Evolutionary conservation across 2,113 vertebrate species (phyloP).

Genomic region (Phaethon lepturus): DNA sequence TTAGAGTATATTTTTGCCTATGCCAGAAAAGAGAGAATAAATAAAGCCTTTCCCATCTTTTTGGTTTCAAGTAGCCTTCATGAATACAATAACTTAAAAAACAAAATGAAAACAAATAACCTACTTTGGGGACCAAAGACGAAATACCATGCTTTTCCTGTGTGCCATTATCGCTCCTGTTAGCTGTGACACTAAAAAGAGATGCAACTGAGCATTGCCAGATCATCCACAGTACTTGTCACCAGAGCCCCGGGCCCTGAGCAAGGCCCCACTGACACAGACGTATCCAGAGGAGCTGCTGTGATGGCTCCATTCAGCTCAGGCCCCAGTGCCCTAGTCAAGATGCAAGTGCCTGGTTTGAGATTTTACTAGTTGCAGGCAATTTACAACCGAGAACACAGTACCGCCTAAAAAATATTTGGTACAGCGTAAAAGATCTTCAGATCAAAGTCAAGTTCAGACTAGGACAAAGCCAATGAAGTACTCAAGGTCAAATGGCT

Average conservation of each 20-base stretch:
- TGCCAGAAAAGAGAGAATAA: background rate
- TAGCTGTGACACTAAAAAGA: background rate
- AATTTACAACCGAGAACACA: background rate
- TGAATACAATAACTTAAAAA: background rate
- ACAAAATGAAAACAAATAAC: background rate
- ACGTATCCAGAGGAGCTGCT: background rate
- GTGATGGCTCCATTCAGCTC: background rate
- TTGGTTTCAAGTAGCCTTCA: background rate
- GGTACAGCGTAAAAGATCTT: background rate
- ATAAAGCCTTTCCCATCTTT: background rate
- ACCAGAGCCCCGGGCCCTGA: background rate
- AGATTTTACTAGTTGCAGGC: background rate
- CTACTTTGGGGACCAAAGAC: background rate
- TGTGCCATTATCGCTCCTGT: background rate
- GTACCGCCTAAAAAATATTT: background rate
- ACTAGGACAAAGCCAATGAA: background rate
- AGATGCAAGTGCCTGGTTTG: background rate
- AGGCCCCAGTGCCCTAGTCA: no score
- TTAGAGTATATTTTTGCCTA: background rate
- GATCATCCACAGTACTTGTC: background rate
- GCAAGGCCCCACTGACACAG: background rate
- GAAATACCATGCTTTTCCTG: background rate
- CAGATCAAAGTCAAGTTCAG: background rate
- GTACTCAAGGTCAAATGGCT: background rate
- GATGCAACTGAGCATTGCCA: fast-evolving